Evolutionary conservation across 2,888 invertebrate species (phyloP).

Genomic region (Lysandra coridon): DNA sequence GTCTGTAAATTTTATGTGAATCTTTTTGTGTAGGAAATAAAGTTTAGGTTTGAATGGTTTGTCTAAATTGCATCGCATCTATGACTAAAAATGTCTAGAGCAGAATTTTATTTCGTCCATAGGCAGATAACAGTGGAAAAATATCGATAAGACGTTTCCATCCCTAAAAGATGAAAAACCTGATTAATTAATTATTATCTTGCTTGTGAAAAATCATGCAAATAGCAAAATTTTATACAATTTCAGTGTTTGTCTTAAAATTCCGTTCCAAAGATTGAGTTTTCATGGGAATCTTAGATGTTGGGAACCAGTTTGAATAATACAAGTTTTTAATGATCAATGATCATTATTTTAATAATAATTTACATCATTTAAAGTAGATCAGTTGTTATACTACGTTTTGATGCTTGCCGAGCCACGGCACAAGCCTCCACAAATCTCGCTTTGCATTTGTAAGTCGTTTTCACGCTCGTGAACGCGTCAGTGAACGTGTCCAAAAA

Average conservation of each 20-base stretch:
- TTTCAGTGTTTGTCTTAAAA: constrained; percentile 2
- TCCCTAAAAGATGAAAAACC: background rate
- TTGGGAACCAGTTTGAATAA: constrained; percentile 11
- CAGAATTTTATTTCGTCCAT: too few species aligned
- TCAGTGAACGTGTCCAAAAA: too few species aligned
- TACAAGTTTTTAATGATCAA: background rate
- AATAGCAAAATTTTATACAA: background rate
- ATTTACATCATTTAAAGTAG: background rate
- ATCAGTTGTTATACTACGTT: background rate
- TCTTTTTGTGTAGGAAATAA: too few species aligned
- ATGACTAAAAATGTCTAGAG: too few species aligned
- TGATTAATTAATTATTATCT: background rate
- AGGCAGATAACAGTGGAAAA: background rate
- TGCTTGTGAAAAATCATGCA: background rate
- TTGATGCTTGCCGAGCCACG: too few species aligned
- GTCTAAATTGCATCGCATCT: background rate
- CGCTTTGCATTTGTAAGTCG: too few species aligned
- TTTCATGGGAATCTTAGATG: background rate
- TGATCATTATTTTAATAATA: background rate
- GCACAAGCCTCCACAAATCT: too few species aligned
- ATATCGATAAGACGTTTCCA: background rate
- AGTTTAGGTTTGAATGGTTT: background rate
- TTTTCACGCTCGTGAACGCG: too few species aligned
- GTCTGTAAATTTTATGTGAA: too few species aligned
- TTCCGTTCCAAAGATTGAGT: constrained; percentile 15